phyloP scores from a whole-genome alignment of 2,888 invertebrate genomes.

The Resseliella maxima region DNA sequence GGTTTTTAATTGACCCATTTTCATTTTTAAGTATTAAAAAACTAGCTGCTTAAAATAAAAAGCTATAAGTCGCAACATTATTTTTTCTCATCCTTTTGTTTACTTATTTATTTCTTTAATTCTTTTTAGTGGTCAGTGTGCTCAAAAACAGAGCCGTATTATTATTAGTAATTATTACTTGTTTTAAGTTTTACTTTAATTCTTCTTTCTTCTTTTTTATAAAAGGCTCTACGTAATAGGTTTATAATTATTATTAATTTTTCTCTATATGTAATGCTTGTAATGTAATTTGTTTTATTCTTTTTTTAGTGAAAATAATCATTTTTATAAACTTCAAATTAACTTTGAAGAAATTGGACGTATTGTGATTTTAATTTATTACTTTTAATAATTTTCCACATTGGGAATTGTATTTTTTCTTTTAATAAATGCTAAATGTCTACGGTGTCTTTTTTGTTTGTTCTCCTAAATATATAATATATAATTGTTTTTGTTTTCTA shows the following conservation, averaged over 20 bases:
- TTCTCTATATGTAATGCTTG: background rate
- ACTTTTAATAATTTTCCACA: slow-evolving; percentile 6
- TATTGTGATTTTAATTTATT: slow-evolving; percentile 61
- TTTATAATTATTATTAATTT: slow-evolving; percentile 1
- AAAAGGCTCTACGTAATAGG: slow-evolving; percentile 32
- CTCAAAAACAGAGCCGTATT: slow-evolving; percentile 39
- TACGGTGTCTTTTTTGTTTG: slow-evolving; percentile 1
- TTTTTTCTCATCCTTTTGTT: no score
- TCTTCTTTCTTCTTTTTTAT: background rate
- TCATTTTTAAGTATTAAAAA: slow-evolving; percentile 3
- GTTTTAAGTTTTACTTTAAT: background rate
- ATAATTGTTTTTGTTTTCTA: background rate
- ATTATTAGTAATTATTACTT: background rate
- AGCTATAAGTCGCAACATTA: slow-evolving; percentile 50
- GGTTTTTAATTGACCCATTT: slow-evolving; percentile 40
- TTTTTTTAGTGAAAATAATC: slow-evolving; percentile 41
- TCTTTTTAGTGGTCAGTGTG: slow-evolving; percentile 41
- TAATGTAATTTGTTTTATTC: background rate
- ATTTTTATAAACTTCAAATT: slow-evolving; percentile 40
- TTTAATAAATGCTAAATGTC: slow-evolving; percentile 48
- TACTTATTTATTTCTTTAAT: background rate
- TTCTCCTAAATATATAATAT: slow-evolving; percentile 43
- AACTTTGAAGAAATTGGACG: slow-evolving; percentile 61
- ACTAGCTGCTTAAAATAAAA: slow-evolving; percentile 53
- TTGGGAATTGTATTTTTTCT: no score